A percentile compares a stretch with the other conserved stretches of the same genome.
These are phyloP conservation scores for Saxidomus purpurata DNA, from an alignment of 1,140 invertebrate species.

Conservation along the genomic window DNA sequence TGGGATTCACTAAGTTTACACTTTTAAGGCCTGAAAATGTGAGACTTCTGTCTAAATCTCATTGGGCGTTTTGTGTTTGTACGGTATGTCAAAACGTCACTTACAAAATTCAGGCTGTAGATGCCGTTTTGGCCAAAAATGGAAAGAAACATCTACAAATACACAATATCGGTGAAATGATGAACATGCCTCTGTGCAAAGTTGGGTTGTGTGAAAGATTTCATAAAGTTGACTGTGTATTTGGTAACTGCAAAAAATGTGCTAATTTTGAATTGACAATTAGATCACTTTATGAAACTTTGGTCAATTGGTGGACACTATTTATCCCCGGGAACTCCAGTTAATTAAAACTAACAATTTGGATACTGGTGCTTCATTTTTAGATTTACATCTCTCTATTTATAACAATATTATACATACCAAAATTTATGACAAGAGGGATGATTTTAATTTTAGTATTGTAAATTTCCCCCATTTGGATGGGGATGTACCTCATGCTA, in stretches of 20 bases:
- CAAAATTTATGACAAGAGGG: no score
- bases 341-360: no score
- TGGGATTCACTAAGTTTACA: conserved; percentile 42
- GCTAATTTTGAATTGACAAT: conserved; percentile 25
- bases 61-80: conserved; percentile 43
- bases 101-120: conserved; percentile 41
- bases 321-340: no score
- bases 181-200: conserved; percentile 18
- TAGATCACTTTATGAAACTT: conserved; percentile 12
- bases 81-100: conserved; percentile 34
- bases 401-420: no score
- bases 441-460: no score
- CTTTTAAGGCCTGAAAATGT: conserved; percentile 24
- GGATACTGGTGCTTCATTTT: no score
- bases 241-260: conserved; percentile 14
- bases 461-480: no score
- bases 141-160: conserved; percentile 22
- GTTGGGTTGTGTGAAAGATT: not conserved
- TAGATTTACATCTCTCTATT: no score
- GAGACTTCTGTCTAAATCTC: conserved; percentile 21
- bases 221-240: conserved; percentile 28
- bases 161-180: conserved; percentile 32
- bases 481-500: no score
- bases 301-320: no score
- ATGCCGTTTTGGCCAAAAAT: conserved; percentile 8